These are phyloP conservation scores for Campylorhamphus procurvoides DNA, from an alignment of 2,113 vertebrate species.

Conservation along the genomic window DNA sequence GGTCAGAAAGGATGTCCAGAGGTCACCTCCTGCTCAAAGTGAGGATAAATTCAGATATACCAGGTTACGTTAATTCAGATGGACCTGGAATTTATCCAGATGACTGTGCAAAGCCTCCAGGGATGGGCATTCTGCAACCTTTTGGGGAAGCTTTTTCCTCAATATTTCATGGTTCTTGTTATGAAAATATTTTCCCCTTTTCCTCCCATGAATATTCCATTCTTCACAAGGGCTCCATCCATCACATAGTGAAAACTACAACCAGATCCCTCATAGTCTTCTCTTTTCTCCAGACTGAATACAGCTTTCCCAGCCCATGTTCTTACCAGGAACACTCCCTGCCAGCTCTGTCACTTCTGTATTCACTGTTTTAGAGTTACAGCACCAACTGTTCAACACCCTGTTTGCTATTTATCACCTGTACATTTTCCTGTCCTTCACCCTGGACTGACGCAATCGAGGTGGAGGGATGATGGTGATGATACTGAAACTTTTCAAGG, in stretches of 20 bases:
- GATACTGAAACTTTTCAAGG: not conserved
- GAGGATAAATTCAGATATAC: not conserved
- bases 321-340: not conserved
- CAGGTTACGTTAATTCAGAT: not conserved
- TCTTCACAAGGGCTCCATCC: not conserved
- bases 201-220: not conserved
- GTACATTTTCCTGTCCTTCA: not conserved
- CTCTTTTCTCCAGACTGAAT: not conserved
- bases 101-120: not conserved
- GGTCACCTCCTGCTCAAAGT: not conserved
- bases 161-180: not conserved
- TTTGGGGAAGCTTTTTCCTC: not conserved
- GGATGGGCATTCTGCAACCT: not conserved
- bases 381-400: not conserved
- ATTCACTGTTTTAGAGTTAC: not conserved
- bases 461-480: not conserved
- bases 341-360: not conserved
- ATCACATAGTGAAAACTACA: not conserved
- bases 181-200: not conserved
- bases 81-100: not conserved
- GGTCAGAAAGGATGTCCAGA: not conserved
- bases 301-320: not conserved
- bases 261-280: rapidly evolving
- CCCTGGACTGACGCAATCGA: not conserved
- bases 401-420: not conserved